Conservation (phyloP, 2,113 vertebrate genomes). For the Istiophorus platypterus region DNA sequence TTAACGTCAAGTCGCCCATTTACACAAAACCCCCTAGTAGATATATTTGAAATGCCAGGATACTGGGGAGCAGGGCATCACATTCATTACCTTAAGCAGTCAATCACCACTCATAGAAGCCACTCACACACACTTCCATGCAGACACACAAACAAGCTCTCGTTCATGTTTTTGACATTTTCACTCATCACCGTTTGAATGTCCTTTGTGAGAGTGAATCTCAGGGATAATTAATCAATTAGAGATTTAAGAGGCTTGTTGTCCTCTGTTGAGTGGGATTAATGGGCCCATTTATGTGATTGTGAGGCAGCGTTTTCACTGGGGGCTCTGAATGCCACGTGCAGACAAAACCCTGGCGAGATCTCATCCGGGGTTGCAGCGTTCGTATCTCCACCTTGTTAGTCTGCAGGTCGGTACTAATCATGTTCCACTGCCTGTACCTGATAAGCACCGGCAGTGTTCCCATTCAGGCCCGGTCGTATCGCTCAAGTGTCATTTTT, state of each 20-base stretch:
- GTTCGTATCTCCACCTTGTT: constrained; percentile 47
- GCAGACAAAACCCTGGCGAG: constrained; percentile 8
- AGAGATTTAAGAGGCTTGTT: constrained; percentile 50
- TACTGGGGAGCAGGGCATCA: not conserved
- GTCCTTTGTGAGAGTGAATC: constrained; percentile 32
- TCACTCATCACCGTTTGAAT: constrained; percentile 23
- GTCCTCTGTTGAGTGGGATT: constrained; percentile 56
- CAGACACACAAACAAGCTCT: constrained; percentile 11
- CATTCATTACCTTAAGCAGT: not conserved
- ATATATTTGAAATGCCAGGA: not conserved
- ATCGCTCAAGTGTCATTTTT: constrained; percentile 59
- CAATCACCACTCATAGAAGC: constrained; percentile 4
- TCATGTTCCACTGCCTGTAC: constrained; percentile 49
- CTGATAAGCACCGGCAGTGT: constrained; percentile 54
- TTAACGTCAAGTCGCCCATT: constrained; percentile 14
- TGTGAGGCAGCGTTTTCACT: constrained; percentile 27
- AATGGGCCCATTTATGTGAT: constrained; percentile 64
- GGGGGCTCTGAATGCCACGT: constrained; percentile 7
- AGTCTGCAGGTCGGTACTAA: constrained; percentile 37
- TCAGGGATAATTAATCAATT: constrained; percentile 66
- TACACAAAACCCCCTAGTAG: not conserved
- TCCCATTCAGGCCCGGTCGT: constrained; percentile 35
- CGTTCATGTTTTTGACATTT: constrained; percentile 42
- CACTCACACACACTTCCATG: not conserved
- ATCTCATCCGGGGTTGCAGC: constrained; percentile 8